Conservation (phyloP, 2,888 invertebrate species). For the Drosophila nr. medialis region DNA sequence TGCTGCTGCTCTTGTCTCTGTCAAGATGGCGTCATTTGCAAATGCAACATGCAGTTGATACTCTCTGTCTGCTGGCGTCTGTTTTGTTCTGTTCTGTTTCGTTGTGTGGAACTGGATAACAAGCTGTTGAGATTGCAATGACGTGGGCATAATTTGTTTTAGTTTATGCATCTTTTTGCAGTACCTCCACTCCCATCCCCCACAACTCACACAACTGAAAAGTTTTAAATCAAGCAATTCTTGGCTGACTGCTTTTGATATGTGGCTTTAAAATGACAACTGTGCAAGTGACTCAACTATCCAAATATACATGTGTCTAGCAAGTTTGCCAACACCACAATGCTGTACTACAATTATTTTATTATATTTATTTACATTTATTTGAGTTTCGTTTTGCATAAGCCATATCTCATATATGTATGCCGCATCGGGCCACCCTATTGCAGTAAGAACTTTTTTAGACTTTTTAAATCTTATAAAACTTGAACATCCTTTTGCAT, state of each 20-base stretch:
- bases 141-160: constrained; percentile 74
- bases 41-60: constrained; percentile 47
- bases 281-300: neutral
- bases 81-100: constrained; percentile 7
- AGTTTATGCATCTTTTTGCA: constrained; percentile 53
- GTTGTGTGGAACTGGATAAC: constrained; percentile 52
- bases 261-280: constrained; percentile 17
- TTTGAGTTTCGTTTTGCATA: constrained; percentile 5
- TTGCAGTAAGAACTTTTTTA: constrained; percentile 14
- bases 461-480: constrained; percentile 65
- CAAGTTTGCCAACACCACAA: constrained; percentile 12
- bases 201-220: constrained; percentile 13
- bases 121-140: constrained; percentile 77
- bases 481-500: constrained; percentile 58
- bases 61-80: constrained; percentile 32
- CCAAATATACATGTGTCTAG: constrained; percentile 5
- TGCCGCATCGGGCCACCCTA: constrained; percentile 19
- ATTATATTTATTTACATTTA: constrained; percentile 29
- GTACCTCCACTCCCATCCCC: neutral
- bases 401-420: constrained; percentile 1
- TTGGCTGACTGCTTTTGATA: constrained; percentile 6
- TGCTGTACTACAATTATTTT: constrained; percentile 11
- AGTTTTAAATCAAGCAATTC: constrained; percentile 30
- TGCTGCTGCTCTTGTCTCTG: constrained; percentile 54
- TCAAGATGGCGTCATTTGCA: constrained; percentile 75